Percentiles rank a stretch among this genome's conserved stretches.
Evolutionary conservation across 2,888 invertebrate species (phyloP).

Genomic region (Lithophane ornitopus): DNA sequence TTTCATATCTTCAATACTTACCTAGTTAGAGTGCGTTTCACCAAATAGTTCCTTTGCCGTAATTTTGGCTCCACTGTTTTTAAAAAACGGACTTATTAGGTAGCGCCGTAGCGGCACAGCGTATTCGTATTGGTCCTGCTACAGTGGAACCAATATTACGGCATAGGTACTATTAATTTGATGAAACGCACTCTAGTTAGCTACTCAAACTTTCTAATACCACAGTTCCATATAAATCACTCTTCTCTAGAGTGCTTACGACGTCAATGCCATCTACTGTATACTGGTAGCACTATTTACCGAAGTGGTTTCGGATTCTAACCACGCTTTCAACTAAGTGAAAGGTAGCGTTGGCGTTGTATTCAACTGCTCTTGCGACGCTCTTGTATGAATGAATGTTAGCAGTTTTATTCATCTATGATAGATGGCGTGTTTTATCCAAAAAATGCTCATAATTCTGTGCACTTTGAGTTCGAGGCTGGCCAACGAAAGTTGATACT

Average conservation of each 20-base stretch:
- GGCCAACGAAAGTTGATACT: too few relatives aligned
- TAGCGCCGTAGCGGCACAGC: too few relatives aligned
- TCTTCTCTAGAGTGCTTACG: background rate
- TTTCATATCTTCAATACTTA: background rate
- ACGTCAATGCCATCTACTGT: conserved; percentile 50
- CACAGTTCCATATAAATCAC: background rate
- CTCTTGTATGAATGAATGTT: background rate
- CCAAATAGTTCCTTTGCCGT: too few relatives aligned
- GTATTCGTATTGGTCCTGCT: too few relatives aligned
- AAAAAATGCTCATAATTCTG: too few relatives aligned
- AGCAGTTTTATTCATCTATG: background rate
- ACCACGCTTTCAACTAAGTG: conserved; percentile 12
- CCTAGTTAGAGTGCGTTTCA: too few relatives aligned
- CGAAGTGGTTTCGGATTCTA: background rate
- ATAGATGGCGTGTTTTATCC: conserved; percentile 48
- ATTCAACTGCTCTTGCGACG: background rate
- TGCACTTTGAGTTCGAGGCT: too few relatives aligned
- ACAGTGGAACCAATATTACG: too few relatives aligned
- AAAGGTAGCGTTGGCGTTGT: conserved; percentile 31
- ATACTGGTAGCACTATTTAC: background rate
- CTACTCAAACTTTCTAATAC: conserved; percentile 16
- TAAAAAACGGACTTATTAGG: too few relatives aligned
- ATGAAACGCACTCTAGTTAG: background rate
- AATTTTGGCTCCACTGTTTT: too few relatives aligned
- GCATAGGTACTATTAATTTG: too few relatives aligned